Conservation (phyloP, 1,140 invertebrate species). For the Drosophila rhopaloa region DNA sequence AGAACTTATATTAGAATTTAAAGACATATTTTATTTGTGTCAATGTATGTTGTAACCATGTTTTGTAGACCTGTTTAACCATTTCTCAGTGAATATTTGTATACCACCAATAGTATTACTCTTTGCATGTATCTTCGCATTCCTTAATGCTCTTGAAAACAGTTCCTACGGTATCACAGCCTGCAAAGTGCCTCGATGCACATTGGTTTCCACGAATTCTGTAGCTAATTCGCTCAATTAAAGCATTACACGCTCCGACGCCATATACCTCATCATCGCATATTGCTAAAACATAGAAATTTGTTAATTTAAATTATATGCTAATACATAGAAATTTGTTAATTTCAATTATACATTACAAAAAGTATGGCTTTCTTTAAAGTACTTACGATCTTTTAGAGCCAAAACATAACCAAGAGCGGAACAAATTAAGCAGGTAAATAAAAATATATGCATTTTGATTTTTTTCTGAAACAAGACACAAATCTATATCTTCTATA, state of each 20-base stretch:
- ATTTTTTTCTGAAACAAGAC: too few relatives aligned
- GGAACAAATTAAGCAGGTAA: neutral
- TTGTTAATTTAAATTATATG: neutral
- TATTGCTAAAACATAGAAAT: neutral
- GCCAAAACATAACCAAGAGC: neutral
- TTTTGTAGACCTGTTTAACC: neutral
- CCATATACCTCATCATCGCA: neutral
- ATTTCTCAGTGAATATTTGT: neutral
- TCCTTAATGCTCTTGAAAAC: neutral
- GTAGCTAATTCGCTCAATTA: neutral
- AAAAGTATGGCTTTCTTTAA: neutral
- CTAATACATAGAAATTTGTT: neutral
- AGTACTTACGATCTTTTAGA: neutral
- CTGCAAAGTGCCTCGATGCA: neutral
- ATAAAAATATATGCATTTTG: neutral
- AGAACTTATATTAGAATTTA: too few relatives aligned
- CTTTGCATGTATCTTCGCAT: neutral
- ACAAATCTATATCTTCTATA: too few relatives aligned
- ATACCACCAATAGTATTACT: neutral
- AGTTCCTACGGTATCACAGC: neutral
- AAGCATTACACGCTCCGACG: neutral
- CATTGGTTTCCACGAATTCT: neutral
- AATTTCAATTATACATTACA: too few relatives aligned
- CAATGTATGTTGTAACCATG: too few relatives aligned
- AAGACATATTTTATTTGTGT: neutral